Evolutionary conservation across 1,140 invertebrate genomes (phyloP).

Genomic region (Drosophila persimilis): DNA sequence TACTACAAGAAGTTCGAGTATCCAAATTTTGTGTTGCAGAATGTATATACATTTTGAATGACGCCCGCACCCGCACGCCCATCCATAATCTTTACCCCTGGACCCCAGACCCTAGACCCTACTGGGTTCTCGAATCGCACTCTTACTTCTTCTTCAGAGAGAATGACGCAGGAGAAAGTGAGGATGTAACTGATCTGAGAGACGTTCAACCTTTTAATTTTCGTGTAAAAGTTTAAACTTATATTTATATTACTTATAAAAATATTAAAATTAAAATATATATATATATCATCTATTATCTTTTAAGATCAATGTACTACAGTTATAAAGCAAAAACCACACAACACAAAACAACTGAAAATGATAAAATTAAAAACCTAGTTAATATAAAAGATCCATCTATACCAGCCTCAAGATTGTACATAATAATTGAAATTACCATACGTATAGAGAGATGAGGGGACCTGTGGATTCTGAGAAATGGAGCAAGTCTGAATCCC

Average conservation of each 20-base stretch:
- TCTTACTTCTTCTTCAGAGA: slow-evolving; percentile 9
- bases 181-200: slow-evolving; percentile 28
- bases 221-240: slow-evolving; percentile 74
- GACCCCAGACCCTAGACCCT: neutral
- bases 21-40: slow-evolving; percentile 72
- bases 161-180: neutral
- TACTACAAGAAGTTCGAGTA: slow-evolving; percentile 63
- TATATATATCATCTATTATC: slow-evolving; percentile 76
- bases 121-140: slow-evolving; percentile 21
- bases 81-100: too few species aligned
- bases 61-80: neutral
- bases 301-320: slow-evolving; percentile 71
- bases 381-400: slow-evolving; percentile 61
- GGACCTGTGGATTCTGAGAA: too few species aligned
- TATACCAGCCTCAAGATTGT: neutral
- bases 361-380: slow-evolving; percentile 77
- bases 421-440: too few species aligned
- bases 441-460: too few species aligned
- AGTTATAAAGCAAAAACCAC: slow-evolving; percentile 68
- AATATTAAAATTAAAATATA: slow-evolving; percentile 56
- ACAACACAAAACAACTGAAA: slow-evolving; percentile 71
- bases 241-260: slow-evolving; percentile 71
- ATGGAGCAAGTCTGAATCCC: too few species aligned
- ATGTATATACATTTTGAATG: slow-evolving; percentile 56
- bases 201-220: slow-evolving; percentile 71